Percentiles rank a stretch among this genome's conserved stretches.
These are phyloP conservation scores for Sogatella furcifera DNA, from an alignment of 1,140 invertebrate genomes.

Conservation along the genomic window DNA sequence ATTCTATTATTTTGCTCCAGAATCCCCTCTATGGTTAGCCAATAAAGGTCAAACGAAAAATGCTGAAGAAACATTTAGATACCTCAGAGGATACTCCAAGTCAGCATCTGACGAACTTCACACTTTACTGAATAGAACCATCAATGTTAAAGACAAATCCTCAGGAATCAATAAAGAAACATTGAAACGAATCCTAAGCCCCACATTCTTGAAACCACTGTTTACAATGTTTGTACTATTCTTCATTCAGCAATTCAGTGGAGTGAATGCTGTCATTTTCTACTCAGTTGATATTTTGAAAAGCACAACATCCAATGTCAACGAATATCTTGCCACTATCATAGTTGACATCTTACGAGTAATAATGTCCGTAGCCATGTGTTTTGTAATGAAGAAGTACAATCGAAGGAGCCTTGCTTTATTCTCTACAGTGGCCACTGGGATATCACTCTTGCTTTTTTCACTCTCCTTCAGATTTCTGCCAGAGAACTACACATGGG, in stretches of 20 bases:
- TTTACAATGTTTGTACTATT: conserved; percentile 47
- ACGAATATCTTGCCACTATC: conserved; percentile 49
- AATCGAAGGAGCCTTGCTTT: conserved; percentile 43
- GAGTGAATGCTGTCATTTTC: conserved; percentile 57
- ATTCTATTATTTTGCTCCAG: conserved; percentile 43
- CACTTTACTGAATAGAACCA: conserved; percentile 17
- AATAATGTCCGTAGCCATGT: conserved; percentile 43
- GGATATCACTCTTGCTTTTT: conserved; percentile 39
- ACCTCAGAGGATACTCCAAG: conserved; percentile 36
- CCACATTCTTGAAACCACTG: conserved; percentile 43
- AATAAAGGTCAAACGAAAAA: conserved; percentile 38
- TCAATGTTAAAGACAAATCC: conserved; percentile 5
- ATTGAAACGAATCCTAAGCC: conserved; percentile 16
- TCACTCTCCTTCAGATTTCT: conserved; percentile 25
- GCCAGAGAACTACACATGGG: conserved; percentile 28
- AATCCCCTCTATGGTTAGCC: conserved; percentile 59
- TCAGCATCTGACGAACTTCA: conserved; percentile 38
- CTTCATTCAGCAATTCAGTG: conserved; percentile 47
- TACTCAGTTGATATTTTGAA: conserved; percentile 48
- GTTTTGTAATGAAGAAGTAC: conserved; percentile 44
- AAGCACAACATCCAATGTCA: conserved; percentile 37
- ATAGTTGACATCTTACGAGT: conserved; percentile 57
- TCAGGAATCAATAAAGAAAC: conserved; percentile 19
- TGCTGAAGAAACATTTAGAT: conserved; percentile 37
- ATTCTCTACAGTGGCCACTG: conserved; percentile 43